Conservation (phyloP, 2,888 invertebrate genomes). For the Conomelus anceps region DNA sequence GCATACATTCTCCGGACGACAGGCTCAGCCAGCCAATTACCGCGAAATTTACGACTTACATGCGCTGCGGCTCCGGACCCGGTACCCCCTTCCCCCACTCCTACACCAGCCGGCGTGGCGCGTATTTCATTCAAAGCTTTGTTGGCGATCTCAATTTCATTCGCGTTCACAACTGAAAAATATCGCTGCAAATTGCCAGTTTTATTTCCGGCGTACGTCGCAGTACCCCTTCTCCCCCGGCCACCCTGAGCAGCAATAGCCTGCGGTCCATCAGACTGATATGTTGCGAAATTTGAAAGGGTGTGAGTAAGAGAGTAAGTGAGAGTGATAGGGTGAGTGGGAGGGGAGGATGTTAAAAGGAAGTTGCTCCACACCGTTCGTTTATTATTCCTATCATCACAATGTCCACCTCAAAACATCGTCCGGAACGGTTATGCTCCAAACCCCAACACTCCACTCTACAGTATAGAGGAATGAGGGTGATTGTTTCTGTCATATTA, state of each 20-base stretch:
- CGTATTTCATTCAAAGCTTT: not conserved
- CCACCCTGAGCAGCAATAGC: not conserved
- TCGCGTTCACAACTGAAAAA: not conserved
- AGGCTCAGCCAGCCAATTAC: not conserved
- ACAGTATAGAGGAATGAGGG: too few relatives aligned
- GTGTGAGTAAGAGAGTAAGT: not conserved
- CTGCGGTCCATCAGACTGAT: not conserved
- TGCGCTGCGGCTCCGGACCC: not conserved
- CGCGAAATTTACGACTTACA: not conserved
- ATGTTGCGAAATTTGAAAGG: not conserved
- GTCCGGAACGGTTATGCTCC: not conserved
- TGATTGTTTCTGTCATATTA: too few relatives aligned
- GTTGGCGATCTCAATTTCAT: not conserved
- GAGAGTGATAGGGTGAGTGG: not conserved
- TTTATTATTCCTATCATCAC: not conserved
- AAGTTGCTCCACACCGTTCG: not conserved
- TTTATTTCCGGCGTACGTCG: not conserved
- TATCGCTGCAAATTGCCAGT: not conserved
- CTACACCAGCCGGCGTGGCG: not conserved
- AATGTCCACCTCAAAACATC: not conserved
- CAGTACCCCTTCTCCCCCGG: not conserved
- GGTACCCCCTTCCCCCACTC: not conserved
- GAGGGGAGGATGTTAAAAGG: not conserved
- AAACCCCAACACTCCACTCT: too few relatives aligned
- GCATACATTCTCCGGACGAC: not conserved